Percentiles rank a stretch among this genome's conserved stretches.
Evolutionary conservation across 1,140 invertebrate genomes (phyloP).

Genomic region (Holotrichia oblita): DNA sequence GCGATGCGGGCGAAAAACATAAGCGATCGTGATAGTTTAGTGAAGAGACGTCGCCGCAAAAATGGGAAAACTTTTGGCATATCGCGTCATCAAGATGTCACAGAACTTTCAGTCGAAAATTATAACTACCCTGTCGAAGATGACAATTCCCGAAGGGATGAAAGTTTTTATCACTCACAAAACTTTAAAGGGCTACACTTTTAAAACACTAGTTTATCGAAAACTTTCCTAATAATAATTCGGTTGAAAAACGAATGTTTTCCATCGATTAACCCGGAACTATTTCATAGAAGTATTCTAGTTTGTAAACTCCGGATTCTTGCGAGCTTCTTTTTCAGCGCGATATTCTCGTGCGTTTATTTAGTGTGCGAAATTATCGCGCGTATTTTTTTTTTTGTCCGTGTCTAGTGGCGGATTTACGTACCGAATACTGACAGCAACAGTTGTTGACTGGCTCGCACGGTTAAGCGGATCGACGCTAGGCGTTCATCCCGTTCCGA

Average conservation of each 20-base stretch:
- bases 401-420: not conserved
- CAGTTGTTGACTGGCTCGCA: slow-evolving; percentile 28
- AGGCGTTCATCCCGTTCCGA: not conserved
- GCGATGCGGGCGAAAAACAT: not conserved
- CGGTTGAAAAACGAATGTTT: no score
- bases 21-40: not conserved
- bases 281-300: not conserved
- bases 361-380: no score
- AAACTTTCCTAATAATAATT: no score
- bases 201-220: not conserved
- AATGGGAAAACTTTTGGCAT: not conserved
- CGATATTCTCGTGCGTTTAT: no score
- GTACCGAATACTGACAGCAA: slow-evolving; percentile 24
- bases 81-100: not conserved
- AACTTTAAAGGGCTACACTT: not conserved
- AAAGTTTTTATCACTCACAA: not conserved
- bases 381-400: no score
- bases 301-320: not conserved
- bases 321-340: not conserved
- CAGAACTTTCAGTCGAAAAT: not conserved
- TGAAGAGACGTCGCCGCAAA: not conserved
- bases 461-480: slow-evolving; percentile 3
- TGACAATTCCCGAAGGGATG: not conserved
- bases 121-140: not conserved
- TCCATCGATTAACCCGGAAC: no score